These are phyloP conservation scores for Branchinecta lynchi DNA, from an alignment of 1,140 invertebrate genomes.

Conservation along the genomic window DNA sequence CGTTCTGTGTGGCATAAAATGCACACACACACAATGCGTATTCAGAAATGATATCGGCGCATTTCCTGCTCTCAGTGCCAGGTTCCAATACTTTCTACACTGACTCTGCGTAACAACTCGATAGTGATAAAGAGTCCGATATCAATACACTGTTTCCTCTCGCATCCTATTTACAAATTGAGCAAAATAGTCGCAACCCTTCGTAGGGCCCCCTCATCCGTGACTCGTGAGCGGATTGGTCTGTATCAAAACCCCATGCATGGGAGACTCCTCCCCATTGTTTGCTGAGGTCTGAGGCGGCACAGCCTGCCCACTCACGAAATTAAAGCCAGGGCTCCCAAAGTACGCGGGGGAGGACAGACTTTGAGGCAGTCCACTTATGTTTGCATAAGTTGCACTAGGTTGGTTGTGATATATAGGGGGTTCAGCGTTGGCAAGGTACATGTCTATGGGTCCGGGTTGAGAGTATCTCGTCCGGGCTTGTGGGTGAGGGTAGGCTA, in stretches of 20 bases:
- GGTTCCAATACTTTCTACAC: too few species aligned
- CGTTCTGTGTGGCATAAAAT: too few species aligned
- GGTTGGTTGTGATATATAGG: conserved; percentile 3
- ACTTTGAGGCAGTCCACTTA: neutral
- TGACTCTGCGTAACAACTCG: too few species aligned
- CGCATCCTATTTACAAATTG: too few species aligned
- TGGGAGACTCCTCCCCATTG: neutral
- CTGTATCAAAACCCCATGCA: conserved; percentile 5
- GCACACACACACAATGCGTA: too few species aligned
- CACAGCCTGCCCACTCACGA: neutral
- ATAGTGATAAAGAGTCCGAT: too few species aligned
- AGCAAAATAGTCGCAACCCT: too few species aligned
- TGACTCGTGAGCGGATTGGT: neutral
- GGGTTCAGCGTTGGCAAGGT: neutral
- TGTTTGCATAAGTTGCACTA: neutral
- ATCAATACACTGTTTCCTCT: too few species aligned
- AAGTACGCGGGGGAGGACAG: neutral
- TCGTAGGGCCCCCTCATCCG: neutral
- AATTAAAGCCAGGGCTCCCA: neutral
- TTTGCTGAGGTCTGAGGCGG: neutral
- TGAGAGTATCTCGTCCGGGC: neutral
- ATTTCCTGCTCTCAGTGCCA: too few species aligned
- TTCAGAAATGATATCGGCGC: too few species aligned
- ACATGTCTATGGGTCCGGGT: neutral
- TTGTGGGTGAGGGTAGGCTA: neutral